Percentiles rank a stretch among this genome's conserved stretches.
Conservation (phyloP, 2,113 vertebrate genomes). For the Passerina amoena region DNA sequence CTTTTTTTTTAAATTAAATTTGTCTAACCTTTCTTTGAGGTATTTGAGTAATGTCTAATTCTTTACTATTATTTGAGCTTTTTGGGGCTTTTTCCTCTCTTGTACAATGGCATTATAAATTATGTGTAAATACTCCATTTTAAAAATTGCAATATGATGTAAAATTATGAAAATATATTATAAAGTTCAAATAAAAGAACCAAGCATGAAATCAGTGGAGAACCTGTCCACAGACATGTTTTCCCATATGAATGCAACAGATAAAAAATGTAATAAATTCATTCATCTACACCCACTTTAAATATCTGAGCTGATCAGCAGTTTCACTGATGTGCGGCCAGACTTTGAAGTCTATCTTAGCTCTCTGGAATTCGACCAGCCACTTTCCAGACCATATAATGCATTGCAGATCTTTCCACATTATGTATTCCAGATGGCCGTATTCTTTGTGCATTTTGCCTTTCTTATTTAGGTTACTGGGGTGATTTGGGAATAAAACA, state of each 20-base stretch:
- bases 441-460: slow-evolving; percentile 72
- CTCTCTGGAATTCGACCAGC: slow-evolving; percentile 82
- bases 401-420: slow-evolving; percentile 77
- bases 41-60: background rate
- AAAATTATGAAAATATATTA: slow-evolving; percentile 25
- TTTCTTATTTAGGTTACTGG: slow-evolving; percentile 72
- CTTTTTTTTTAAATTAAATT: background rate
- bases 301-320: slow-evolving; percentile 77
- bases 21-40: background rate
- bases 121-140: background rate
- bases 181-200: slow-evolving; percentile 31
- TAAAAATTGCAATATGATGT: background rate
- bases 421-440: slow-evolving; percentile 83
- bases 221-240: slow-evolving; percentile 67
- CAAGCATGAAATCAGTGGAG: slow-evolving; percentile 66
- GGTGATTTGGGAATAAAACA: slow-evolving; percentile 66
- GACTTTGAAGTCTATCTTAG: slow-evolving; percentile 88
- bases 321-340: slow-evolving; percentile 81
- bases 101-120: background rate
- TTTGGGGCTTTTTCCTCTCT: background rate
- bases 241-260: slow-evolving; percentile 72
- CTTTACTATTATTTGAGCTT: background rate
- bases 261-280: slow-evolving; percentile 86
- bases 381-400: slow-evolving; percentile 86
- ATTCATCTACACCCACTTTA: slow-evolving; percentile 83